phyloP scores from a whole-genome alignment of 2,113 vertebrate genomes.

The Grammatotria lemairii region DNA sequence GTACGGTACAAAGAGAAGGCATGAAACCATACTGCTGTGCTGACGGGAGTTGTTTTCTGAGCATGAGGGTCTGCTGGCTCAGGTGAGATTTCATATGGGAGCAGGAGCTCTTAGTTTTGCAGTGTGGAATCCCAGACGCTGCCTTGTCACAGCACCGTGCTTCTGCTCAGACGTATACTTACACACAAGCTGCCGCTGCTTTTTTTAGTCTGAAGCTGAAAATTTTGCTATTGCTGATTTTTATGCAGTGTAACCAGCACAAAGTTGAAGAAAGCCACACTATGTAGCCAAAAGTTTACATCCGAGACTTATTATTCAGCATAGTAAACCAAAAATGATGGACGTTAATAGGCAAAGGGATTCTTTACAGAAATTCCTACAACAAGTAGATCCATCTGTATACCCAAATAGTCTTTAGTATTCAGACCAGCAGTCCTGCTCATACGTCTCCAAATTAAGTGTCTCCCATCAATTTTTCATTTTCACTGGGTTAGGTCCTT shows the following conservation, averaged over 20 bases:
- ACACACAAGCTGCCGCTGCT: neutral
- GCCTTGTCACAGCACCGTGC: conserved; percentile 22
- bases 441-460: neutral
- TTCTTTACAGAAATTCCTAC: neutral
- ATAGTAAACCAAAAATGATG: neutral
- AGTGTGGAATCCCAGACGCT: neutral
- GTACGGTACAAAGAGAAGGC: conserved; percentile 3
- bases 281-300: neutral
- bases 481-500: neutral
- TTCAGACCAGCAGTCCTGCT: neutral
- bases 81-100: conserved; percentile 45
- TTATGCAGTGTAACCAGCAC: neutral
- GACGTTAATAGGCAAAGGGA: neutral
- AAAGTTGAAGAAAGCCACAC: neutral
- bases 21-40: conserved; percentile 34
- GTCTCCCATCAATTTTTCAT: neutral
- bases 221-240: neutral
- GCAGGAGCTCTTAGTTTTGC: conserved; percentile 14
- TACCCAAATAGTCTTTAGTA: neutral
- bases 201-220: neutral
- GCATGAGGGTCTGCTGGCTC: conserved; percentile 27
- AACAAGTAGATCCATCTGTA: neutral
- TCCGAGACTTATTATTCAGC: neutral
- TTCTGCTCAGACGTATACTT: conserved; percentile 1
- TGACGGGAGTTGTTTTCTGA: conserved; percentile 42